Evolutionary conservation across 2,888 invertebrate genomes (phyloP).

Genomic region (Leucophenga maculata): DNA sequence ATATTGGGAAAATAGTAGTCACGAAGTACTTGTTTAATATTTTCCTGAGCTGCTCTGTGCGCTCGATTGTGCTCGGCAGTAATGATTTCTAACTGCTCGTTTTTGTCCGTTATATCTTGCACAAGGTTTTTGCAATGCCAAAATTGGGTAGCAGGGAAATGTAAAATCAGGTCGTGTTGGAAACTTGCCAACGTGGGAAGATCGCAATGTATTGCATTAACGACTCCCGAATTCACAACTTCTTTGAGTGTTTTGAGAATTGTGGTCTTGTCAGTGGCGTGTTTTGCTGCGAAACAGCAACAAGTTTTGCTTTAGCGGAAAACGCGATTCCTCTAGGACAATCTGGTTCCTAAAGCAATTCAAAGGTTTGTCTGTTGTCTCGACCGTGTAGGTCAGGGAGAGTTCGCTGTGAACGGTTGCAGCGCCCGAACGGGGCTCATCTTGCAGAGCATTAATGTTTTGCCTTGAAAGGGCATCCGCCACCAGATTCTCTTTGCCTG

Average conservation of each 20-base stretch:
- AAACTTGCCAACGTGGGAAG: slow-evolving; percentile 4
- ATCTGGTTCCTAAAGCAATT: slow-evolving; percentile 9
- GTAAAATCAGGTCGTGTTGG: background rate
- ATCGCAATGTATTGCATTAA: background rate
- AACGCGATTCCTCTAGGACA: background rate
- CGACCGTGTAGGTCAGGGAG: slow-evolving; percentile 9
- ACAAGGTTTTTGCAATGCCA: too few species aligned
- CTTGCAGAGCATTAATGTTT: too few species aligned
- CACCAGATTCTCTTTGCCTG: too few species aligned
- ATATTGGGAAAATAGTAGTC: slow-evolving; percentile 19
- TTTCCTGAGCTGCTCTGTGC: slow-evolving; percentile 12
- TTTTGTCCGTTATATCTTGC: too few species aligned
- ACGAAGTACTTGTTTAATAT: slow-evolving; percentile 3
- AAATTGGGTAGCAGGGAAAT: slow-evolving; percentile 15
- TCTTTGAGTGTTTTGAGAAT: too few species aligned
- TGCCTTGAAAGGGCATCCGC: too few species aligned
- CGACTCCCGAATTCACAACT: background rate
- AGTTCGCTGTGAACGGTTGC: slow-evolving; percentile 23
- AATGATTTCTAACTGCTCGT: slow-evolving; percentile 2
- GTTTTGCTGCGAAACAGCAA: slow-evolving; percentile 7
- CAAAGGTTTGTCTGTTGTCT: slow-evolving; percentile 7
- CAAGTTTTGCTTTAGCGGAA: background rate
- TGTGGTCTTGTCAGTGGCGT: too few species aligned
- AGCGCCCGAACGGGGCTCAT: too few species aligned
- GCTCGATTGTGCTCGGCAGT: background rate